Evolutionary conservation across 1,140 invertebrate genomes (phyloP).

Genomic region (Octopus sinensis): DNA sequence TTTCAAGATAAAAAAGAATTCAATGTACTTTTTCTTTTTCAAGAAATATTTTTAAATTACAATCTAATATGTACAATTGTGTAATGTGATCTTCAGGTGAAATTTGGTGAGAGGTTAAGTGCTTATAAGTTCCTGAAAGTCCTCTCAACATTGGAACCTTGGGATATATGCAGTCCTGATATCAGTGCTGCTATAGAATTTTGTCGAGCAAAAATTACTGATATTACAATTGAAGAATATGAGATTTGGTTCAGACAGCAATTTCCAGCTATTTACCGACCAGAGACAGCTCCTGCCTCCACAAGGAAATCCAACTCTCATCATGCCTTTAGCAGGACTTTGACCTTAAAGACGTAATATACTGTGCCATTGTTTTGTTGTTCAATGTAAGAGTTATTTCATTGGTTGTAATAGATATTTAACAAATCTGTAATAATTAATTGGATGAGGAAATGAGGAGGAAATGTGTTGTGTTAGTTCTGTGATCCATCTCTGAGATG

Average conservation of each 20-base stretch:
- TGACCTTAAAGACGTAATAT: too few relatives aligned
- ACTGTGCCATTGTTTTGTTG: too few relatives aligned
- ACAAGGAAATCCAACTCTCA: neutral
- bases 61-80: too few relatives aligned
- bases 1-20: neutral
- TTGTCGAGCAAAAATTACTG: conserved; percentile 53
- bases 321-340: neutral
- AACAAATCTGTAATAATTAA: too few relatives aligned
- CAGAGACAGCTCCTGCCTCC: conserved; percentile 32
- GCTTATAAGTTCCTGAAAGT: conserved; percentile 52
- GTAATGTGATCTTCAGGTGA: conserved; percentile 34
- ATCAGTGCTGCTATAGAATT: conserved; percentile 56
- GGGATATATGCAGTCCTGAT: conserved; percentile 57
- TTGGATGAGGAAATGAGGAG: too few relatives aligned
- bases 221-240: conserved; percentile 54
- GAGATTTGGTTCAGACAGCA: conserved; percentile 53
- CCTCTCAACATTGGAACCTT: conserved; percentile 44
- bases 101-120: conserved; percentile 46
- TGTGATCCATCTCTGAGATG: too few relatives aligned
- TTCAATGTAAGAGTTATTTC: too few relatives aligned
- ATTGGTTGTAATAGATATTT: too few relatives aligned
- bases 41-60: neutral
- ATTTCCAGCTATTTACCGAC: conserved; percentile 48
- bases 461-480: too few relatives aligned
- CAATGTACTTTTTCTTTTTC: neutral